These are phyloP conservation scores for Lasius fuliginosus DNA, from an alignment of 2,888 invertebrate species.

Conservation along the genomic window DNA sequence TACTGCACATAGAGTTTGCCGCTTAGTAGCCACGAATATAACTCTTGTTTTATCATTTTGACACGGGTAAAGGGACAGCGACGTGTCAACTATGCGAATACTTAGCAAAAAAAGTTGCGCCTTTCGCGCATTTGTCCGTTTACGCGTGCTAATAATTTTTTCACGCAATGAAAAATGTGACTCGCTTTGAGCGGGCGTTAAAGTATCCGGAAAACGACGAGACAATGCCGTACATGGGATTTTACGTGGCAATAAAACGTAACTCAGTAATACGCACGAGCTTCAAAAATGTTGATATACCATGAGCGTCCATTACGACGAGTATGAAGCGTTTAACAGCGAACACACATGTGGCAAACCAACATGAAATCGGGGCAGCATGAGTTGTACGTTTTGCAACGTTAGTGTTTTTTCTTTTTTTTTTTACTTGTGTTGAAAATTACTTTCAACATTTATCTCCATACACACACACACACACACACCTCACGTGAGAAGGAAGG, in stretches of 20 bases:
- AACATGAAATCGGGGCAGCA: slow-evolving; percentile 18
- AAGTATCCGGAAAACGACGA: slow-evolving; percentile 33
- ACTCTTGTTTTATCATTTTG: slow-evolving; percentile 32
- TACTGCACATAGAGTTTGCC: background rate
- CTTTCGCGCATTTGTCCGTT: slow-evolving; percentile 10
- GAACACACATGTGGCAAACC: background rate
- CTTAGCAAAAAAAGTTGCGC: slow-evolving; percentile 38
- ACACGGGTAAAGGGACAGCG: background rate
- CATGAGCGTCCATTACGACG: background rate
- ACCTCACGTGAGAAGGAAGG: slow-evolving; percentile 31
- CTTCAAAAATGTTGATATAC: background rate
- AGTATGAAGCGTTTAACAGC: background rate
- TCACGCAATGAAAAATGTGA: slow-evolving; percentile 34
- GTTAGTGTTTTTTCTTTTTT: background rate
- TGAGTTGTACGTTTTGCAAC: slow-evolving; percentile 10
- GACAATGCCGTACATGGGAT: background rate
- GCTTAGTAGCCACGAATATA: slow-evolving; percentile 6
- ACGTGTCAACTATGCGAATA: slow-evolving; percentile 15
- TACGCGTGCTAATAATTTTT: slow-evolving; percentile 35
- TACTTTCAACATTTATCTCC: slow-evolving; percentile 29
- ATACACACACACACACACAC: background rate
- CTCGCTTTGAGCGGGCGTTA: slow-evolving; percentile 14
- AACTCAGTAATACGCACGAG: slow-evolving; percentile 4
- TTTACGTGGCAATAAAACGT: slow-evolving; percentile 21
- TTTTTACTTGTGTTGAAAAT: slow-evolving; percentile 14